Base-by-base conservation (phyloP, 1,140 invertebrate species). In the Drosophila pallidifrons region DNA sequence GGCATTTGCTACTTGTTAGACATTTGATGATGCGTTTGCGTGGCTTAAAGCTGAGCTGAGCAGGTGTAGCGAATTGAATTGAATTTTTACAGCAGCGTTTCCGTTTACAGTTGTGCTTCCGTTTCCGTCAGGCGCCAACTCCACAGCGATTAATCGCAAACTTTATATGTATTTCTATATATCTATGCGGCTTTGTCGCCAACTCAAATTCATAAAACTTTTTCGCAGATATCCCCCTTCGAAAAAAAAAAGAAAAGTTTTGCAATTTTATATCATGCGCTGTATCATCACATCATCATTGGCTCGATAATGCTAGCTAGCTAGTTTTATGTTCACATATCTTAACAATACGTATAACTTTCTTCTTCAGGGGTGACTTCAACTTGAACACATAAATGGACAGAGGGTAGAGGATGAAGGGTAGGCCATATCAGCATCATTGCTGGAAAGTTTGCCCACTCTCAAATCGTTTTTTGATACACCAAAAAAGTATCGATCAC, bases 201-300 rank as follows among this genome's bases (percentile, higher is more conserved):
- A 74, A 88, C 68, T 58, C 74, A 43, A 72, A 73, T 71, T 71
- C 69, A 88, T 75, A 89, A 88, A 88, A 85, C 13, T 89, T 88
- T 82, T 25, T n/a, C 58, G 49, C 51, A 66, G 69, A 79, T 60
- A 79, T 25, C 20, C 20, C 20, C 20, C 20, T 25, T 25, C 55
- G 8, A 54, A 46, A 61, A 79, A 67, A 49, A 55, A 72, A 59
- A 72, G 70, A 49, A 86, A 91, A 91, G 69, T 91, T 91, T 91
- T 66, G 81, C 81, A 79, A 90, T 86, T 86, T 73, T 81, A 86
- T 91, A 91, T 91, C 79, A 70, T 58, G 52, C 4, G 20, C 38
- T 49, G 77, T 90, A 89, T 89, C 85, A 89, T 89, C 85, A 89
- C 85, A 89, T 89, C 85, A 89, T 89, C 86, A 89, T 89, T 79